Conservation (phyloP, 1,140 invertebrate genomes). For the Melanaphis sacchari region DNA sequence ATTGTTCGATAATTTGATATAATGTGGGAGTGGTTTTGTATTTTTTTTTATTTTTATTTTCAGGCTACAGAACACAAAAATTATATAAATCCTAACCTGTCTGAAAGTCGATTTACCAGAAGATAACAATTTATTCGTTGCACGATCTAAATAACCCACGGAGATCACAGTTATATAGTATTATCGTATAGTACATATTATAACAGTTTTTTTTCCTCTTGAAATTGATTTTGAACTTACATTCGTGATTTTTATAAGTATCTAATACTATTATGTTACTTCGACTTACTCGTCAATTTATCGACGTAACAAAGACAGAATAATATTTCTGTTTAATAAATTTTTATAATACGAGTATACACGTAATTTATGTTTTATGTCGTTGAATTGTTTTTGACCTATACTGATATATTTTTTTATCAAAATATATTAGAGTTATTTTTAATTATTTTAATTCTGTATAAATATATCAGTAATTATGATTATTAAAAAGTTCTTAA, state of each 20-base stretch:
- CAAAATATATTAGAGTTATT: too few species aligned
- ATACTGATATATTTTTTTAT: background rate
- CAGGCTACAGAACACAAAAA: constrained; percentile 35
- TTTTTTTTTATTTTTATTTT: constrained; percentile 1
- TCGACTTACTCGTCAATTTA: background rate
- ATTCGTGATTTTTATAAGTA: constrained; percentile 37
- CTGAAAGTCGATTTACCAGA: constrained; percentile 52
- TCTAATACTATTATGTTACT: background rate
- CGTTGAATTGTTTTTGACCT: background rate
- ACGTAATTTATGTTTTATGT: background rate
- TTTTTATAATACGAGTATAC: background rate
- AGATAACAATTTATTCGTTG: constrained; percentile 57
- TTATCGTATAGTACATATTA: background rate
- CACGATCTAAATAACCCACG: constrained; percentile 56
- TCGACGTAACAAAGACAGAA: background rate
- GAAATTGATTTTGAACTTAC: constrained; percentile 32
- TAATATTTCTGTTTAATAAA: background rate
- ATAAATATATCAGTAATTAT: too few species aligned
- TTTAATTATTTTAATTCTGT: too few species aligned
- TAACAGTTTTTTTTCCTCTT: background rate
- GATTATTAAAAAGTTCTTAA: too few species aligned
- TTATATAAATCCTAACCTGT: constrained; percentile 56
- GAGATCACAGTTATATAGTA: constrained; percentile 9
- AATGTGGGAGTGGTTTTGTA: constrained; percentile 55
- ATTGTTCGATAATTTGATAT: constrained; percentile 55